phyloP scores from a whole-genome alignment of 92 coral and sea anemone genomes.

The Montipora capitata region DNA sequence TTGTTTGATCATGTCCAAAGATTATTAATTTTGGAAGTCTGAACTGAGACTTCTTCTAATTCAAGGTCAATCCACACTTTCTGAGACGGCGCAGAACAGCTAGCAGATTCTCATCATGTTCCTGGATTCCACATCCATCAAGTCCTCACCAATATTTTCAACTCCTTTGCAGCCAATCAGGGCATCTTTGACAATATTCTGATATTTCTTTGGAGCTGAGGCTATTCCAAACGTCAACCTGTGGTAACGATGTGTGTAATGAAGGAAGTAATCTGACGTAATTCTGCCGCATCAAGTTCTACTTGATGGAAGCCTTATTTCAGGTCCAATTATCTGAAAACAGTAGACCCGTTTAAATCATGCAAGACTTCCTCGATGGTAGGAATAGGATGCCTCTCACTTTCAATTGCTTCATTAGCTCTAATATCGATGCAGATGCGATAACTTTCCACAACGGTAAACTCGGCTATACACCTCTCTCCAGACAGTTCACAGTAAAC shows the following conservation, averaged over 20 bases:
- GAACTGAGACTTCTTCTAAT: constrained; percentile 55
- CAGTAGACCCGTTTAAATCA: no score
- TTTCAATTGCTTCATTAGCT: no score
- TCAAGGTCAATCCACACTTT: constrained; percentile 56
- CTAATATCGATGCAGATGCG: no score
- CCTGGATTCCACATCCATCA: constrained; percentile 56
- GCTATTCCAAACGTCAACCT: not conserved
- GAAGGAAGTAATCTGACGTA: not conserved
- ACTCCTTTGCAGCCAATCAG: constrained; percentile 48
- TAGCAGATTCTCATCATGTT: constrained; percentile 63
- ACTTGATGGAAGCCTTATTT: no score
- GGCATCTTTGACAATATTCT: not conserved
- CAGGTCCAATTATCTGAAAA: no score
- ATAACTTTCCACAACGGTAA: no score
- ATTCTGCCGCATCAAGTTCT: constrained; percentile 31
- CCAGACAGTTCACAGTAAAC: no score
- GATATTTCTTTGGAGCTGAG: not conserved
- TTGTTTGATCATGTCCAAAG: constrained; percentile 49
- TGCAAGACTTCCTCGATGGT: no score
- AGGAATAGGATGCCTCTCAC: no score
- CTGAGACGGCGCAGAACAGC: constrained; percentile 51
- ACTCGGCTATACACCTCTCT: no score
- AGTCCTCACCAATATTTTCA: constrained; percentile 43
- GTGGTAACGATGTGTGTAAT: not conserved
- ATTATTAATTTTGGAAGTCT: constrained; percentile 42